Evolutionary conservation across 2,797 vertebrate species (phyloP), one percentile per base, ranked within the genome.

Genomic region (Macropodus opercularis): DNA sequence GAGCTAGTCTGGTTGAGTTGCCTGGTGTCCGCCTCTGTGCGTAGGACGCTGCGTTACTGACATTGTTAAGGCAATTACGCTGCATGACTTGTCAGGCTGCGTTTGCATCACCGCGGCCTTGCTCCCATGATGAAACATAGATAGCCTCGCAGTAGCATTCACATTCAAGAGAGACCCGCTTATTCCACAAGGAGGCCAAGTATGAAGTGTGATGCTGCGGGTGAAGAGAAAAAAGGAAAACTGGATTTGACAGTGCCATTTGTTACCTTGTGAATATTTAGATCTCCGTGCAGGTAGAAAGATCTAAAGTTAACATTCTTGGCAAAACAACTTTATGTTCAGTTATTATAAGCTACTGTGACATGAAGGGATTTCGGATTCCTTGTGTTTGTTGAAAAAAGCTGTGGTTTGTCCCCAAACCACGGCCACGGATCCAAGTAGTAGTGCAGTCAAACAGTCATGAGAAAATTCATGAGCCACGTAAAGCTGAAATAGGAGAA

Each of bases 51-150:
- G 65, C 7, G 4, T 59, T 75, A 43, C 65, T 50, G 61, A 85
- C 72, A 79, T 75, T 84, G 75, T 84, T 85, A 76, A 50, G 63
- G 58, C 79, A 86, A 83, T 87, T 77, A 65, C 65, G 38, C 74
- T 62, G 69, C 72, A 50, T 65, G 68, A 81, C 67, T 77, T 84
- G 85, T 88, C 86, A 78, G 42, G 61, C 63, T 31, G 39, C 32
- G 69, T 89, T 85, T 79, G 49, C 67, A 62, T 88, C 74, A 81
- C 27, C 69, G 54, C 42, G 41, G 69, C 64, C 65, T 72, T 53
- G 41, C 50, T 81, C 77, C 84, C 68, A 60, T 58, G 63, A 77
- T 68, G 59, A 65, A 81, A 72, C 59, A 75, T 8, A 59, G 80
- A 83, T 79, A 80, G 67, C 52, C 49, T 47, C 8, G 12, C 44